phyloP scores from a whole-genome alignment of 2,113 vertebrate genomes.

The Ophthalmolycus amberensis region DNA sequence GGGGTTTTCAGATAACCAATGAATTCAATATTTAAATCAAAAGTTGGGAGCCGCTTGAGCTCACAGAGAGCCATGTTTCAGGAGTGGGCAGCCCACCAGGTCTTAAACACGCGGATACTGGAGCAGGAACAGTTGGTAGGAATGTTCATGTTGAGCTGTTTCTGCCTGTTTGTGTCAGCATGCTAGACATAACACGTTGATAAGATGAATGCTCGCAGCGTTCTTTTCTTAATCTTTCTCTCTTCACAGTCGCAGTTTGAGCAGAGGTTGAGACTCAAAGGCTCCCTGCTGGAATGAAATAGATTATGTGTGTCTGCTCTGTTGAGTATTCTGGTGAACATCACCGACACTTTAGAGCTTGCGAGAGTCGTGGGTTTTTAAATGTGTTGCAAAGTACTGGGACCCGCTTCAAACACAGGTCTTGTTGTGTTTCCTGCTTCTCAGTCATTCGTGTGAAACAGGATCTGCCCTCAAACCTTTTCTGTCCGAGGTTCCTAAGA shows the following conservation, averaged over 20 bases:
- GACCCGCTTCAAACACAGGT: conserved; percentile 19
- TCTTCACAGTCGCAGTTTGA: background rate
- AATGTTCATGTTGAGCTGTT: background rate
- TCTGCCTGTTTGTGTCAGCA: background rate
- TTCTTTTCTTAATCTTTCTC: background rate
- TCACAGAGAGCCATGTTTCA: background rate
- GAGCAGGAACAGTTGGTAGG: background rate
- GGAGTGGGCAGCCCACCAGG: background rate
- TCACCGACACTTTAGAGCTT: background rate
- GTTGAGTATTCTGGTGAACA: background rate
- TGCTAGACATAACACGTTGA: background rate
- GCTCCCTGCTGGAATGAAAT: background rate
- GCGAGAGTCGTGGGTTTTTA: background rate
- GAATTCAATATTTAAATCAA: background rate
- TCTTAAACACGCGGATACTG: background rate
- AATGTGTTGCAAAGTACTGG: background rate
- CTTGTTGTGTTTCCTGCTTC: conserved; percentile 40
- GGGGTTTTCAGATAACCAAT: background rate
- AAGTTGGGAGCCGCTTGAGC: too few species aligned
- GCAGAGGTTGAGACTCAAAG: background rate
- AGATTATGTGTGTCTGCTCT: too few species aligned
- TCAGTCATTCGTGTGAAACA: background rate
- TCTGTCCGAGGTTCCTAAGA: conserved; percentile 56
- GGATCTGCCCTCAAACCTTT: conserved; percentile 28
- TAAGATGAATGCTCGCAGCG: background rate